Base-by-base conservation (phyloP, 2,888 invertebrate species). In the Synanthedon andrenaeformis region DNA sequence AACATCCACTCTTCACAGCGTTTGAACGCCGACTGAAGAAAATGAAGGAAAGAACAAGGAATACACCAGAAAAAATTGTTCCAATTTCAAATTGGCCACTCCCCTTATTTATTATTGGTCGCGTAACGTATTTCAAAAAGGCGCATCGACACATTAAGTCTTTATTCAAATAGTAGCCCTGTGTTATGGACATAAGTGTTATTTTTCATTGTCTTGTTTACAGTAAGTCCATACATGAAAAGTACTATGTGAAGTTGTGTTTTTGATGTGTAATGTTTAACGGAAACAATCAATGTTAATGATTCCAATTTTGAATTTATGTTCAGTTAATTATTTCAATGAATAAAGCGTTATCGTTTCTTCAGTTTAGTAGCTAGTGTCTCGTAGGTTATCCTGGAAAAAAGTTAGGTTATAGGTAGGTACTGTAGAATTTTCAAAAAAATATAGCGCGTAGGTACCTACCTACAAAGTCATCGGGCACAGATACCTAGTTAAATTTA, bases 51-150 rank as follows among this genome's bases (percentile, higher is more conserved):
- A 70, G 45, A 45, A 45, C 45, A 45, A 65, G 69, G 64, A 69
- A 65, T 65, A 62, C 62, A 59, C 60, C 61, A 60, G 62, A 58
- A 66, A 82, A 81, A 82, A 80, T 69, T 77, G 75, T 78, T 79
- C 78, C 75, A 72, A 79, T 76, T 84, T 82, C 73, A 79, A 79
- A 80, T 80, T 77, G 79, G 82, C 82, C 77, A 74, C 85, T 72
- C 85, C 85, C 77, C 76, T 72, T 63, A 69, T 71, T 70, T 76
- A 79, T 81, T 83, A 85, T 85, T 85, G 85, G 85, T 69, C 69
- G 70, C 56, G 58, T 50, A 42, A 41, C 61, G 55, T 61, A 59
- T 54, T 56, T 52, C 59, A 53, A 62, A 72, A 70, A 52, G 68
- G 56, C 65, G 49, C 51, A 53, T 51, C 42, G n/a, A 51, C 42